These are phyloP conservation scores for Hylaeus volcanicus DNA, from an alignment of 1,140 invertebrate species.

Conservation along the genomic window DNA sequence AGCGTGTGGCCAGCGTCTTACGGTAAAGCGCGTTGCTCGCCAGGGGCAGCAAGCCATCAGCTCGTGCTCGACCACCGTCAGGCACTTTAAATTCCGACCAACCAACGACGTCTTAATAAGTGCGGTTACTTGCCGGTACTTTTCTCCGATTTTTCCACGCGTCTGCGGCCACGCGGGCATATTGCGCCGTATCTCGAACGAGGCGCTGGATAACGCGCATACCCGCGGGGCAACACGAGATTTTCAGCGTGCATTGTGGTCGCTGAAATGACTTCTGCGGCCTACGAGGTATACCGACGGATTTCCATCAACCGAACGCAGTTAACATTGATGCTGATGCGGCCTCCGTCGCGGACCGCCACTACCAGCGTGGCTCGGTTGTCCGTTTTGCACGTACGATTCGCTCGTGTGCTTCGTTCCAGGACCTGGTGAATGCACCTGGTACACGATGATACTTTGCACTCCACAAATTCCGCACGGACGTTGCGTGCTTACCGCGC, in stretches of 20 bases:
- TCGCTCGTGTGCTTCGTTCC: neutral
- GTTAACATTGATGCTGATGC: slow-evolving; percentile 70
- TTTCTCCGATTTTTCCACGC: slow-evolving; percentile 55
- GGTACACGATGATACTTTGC: slow-evolving; percentile 44
- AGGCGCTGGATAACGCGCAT: slow-evolving; percentile 51
- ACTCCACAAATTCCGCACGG: slow-evolving; percentile 45
- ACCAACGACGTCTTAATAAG: slow-evolving; percentile 79
- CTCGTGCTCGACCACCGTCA: slow-evolving; percentile 62
- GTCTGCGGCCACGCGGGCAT: slow-evolving; percentile 60
- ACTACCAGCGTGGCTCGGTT: neutral
- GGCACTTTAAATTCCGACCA: slow-evolving; percentile 73
- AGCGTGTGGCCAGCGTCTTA: neutral
- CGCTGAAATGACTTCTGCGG: slow-evolving; percentile 76
- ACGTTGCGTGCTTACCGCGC: slow-evolving; percentile 34
- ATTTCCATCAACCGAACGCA: slow-evolving; percentile 69
- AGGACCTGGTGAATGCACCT: neutral
- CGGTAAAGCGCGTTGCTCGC: neutral
- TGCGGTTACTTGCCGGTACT: slow-evolving; percentile 72
- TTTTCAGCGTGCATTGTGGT: slow-evolving; percentile 75
- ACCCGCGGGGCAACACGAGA: slow-evolving; percentile 9
- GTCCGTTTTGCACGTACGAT: slow-evolving; percentile 32
- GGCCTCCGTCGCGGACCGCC: slow-evolving; percentile 6
- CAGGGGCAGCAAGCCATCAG: slow-evolving; percentile 33
- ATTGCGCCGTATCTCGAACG: slow-evolving; percentile 67
- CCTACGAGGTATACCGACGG: slow-evolving; percentile 67